Conservation (phyloP, 2,888 invertebrate species). For the Trachelus troglodyta region DNA sequence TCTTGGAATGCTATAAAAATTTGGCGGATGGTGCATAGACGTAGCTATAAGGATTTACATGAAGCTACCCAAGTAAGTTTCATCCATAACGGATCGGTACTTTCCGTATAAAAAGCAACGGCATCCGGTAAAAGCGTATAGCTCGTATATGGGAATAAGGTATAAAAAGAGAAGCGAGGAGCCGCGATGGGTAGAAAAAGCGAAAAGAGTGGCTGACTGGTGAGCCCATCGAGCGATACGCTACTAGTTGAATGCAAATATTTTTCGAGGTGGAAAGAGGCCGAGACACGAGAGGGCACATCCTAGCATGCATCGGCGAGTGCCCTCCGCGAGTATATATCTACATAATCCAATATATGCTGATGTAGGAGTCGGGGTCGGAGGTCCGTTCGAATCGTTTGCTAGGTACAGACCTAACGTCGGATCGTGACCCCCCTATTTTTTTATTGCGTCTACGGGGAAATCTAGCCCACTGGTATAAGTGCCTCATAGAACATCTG, state of each 20-base stretch:
- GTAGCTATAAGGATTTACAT: not conserved
- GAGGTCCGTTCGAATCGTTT: slow-evolving; percentile 51
- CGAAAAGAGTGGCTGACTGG: slow-evolving; percentile 5
- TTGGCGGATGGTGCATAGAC: not conserved
- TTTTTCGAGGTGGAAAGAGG: slow-evolving; percentile 40
- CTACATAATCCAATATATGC: slow-evolving; percentile 60
- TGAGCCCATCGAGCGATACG: slow-evolving; percentile 11
- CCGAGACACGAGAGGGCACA: not conserved
- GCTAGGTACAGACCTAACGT: slow-evolving; percentile 33
- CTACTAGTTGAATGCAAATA: slow-evolving; percentile 55
- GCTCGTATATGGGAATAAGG: not conserved
- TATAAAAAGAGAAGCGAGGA: slow-evolving; percentile 3
- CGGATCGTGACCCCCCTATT: slow-evolving; percentile 31
- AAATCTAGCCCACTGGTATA: slow-evolving; percentile 47
- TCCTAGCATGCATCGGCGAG: not conserved
- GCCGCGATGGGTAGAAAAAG: not conserved
- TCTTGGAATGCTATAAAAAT: not conserved
- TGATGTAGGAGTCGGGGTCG: slow-evolving; percentile 41
- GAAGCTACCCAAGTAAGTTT: not conserved
- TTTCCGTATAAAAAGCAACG: not conserved
- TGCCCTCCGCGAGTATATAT: slow-evolving; percentile 27
- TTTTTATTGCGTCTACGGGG: slow-evolving; percentile 59
- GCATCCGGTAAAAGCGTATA: not conserved
- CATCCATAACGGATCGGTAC: not conserved
- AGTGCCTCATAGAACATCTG: not conserved